Conservation (phyloP, 2,113 vertebrate genomes). For the Grammomys surdaster region DNA sequence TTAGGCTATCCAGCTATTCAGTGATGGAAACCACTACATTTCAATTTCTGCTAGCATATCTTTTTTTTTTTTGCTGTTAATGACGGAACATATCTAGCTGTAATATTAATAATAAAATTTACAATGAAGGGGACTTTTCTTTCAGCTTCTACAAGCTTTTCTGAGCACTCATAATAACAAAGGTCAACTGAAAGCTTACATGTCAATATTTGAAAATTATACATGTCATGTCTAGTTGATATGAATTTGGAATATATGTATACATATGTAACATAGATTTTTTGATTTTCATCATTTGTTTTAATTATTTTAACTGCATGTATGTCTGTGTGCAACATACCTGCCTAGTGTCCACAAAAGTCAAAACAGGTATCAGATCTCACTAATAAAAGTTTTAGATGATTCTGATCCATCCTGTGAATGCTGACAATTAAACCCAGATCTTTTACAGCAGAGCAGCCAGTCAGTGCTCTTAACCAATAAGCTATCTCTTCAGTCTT, state of each 20-base stretch:
- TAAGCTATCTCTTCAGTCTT: not conserved
- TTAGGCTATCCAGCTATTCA: not conserved
- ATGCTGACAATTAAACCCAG: not conserved
- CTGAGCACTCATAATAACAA: slow-evolving; percentile 68
- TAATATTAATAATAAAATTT: not conserved
- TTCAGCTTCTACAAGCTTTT: not conserved
- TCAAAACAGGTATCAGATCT: not conserved
- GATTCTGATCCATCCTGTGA: not conserved
- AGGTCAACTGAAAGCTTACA: slow-evolving; percentile 69
- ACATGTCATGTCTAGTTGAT: slow-evolving; percentile 78
- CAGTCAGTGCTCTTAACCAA: not conserved
- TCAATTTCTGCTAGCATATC: not conserved
- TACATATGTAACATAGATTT: not conserved
- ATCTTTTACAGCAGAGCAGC: not conserved
- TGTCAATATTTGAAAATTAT: slow-evolving; percentile 74
- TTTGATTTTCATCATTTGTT: not conserved
- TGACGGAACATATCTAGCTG: not conserved
- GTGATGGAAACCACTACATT: not conserved
- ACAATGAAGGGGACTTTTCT: not conserved
- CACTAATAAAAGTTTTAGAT: not conserved
- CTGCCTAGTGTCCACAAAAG: not conserved
- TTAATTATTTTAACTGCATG: not conserved
- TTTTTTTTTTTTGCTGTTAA: not conserved
- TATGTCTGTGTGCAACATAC: not conserved
- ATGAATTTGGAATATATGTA: slow-evolving; percentile 69